Evolutionary conservation across 1,140 invertebrate species (phyloP), one percentile per base, ranked within the genome.

Genomic region (Pseudachorutes palmiensis): DNA sequence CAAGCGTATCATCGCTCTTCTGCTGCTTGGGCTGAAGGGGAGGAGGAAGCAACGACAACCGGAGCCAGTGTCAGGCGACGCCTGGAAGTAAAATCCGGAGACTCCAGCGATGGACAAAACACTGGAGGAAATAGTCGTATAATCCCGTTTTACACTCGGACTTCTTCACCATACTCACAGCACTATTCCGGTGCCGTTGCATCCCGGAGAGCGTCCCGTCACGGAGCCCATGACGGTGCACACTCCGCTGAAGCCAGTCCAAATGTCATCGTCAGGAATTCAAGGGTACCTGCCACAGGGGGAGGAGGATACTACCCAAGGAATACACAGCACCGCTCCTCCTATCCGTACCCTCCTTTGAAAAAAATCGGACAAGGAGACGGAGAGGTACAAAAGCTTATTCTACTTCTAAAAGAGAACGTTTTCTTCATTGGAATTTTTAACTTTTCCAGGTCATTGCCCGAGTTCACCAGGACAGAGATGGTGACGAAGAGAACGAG

Each of bases 61-160:
- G 24, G 24, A 59, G 36, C 41, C 19, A 30, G 36, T 24, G 48
- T 24, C 19, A 19, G 48, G 64, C n/a, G 30, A 28, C 33, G 69
- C 62, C 24, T 71, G 2, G 62, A 71, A 61, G 26, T 74, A 19
- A 74, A 70, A 71, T 74, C 72, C 63, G 72, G 72, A 36, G 72
- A 70, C 58, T 48, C 36, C 36, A n/a, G 31, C 3, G 59, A n/a
- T n/a, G n/a, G n/a, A n/a, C n/a, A n/a, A n/a, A n/a, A n/a, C 2
- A 32, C 58, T 59, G 22, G 19, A 12, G 2, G 30, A 9, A 9
- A 9, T 36, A 24, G 29, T 14, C 9, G 3, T 24, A 22, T 5
- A 2, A 26, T 30, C 29, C 19, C 29, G 2, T 5, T 61, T 24
- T 61, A 61, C 31, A 29, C 31, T n/a, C 59, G 59, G 9, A 36